Evolutionary conservation across 2,113 vertebrate species (phyloP).

Genomic region (Cyprinodon brontotheroides): DNA sequence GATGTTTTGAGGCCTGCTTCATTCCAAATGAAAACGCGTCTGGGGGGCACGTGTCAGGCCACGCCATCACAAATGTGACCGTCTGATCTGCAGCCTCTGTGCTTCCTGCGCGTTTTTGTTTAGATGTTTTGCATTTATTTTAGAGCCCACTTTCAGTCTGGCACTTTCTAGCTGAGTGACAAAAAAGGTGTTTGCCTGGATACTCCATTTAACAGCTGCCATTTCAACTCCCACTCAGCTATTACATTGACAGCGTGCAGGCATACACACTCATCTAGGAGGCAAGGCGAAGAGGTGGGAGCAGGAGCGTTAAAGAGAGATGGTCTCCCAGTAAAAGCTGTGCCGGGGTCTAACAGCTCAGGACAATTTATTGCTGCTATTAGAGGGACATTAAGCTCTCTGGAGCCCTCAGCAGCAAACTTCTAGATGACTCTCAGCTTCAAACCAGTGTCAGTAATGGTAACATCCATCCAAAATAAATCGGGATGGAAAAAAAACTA

Average conservation of each 20-base stretch:
- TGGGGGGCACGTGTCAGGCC: constrained; percentile 43
- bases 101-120: neutral
- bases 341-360: constrained; percentile 15
- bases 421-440: constrained; percentile 1
- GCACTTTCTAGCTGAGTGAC: constrained; percentile 40
- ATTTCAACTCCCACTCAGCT: constrained; percentile 61
- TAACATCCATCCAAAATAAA: neutral
- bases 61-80: constrained; percentile 47
- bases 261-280: neutral
- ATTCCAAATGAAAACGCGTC: constrained; percentile 21
- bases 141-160: constrained; percentile 33
- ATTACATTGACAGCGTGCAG: constrained; percentile 31
- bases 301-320: constrained; percentile 18
- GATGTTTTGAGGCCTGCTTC: neutral
- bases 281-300: constrained; percentile 13
- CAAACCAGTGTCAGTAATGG: neutral
- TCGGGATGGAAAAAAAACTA: too few species aligned
- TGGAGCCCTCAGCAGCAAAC: constrained; percentile 4
- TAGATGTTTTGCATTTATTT: neutral
- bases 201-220: constrained; percentile 64
- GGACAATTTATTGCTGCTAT: constrained; percentile 21
- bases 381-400: constrained; percentile 9
- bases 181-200: constrained; percentile 35
- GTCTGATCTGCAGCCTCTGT: constrained; percentile 25
- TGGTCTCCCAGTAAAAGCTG: constrained; percentile 3